These are phyloP conservation scores for Notiomystis cincta DNA, from an alignment of 2,113 vertebrate genomes.

Conservation along the genomic window DNA sequence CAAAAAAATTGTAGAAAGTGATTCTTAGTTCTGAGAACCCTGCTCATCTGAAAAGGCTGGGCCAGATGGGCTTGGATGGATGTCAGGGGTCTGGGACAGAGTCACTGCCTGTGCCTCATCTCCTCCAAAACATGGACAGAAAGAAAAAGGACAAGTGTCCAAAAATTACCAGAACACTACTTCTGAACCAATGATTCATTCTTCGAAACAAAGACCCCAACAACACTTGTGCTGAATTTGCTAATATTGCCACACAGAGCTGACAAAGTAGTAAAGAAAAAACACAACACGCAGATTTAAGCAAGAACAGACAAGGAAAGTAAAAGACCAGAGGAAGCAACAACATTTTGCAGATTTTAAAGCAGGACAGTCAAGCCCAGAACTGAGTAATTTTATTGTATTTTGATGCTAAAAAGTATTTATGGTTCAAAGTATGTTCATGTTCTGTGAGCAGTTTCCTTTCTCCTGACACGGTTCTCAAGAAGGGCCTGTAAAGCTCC, in stretches of 20 bases:
- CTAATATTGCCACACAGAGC: background rate
- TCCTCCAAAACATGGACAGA: background rate
- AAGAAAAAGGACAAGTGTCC: background rate
- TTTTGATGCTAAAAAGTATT: background rate
- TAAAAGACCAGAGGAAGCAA: background rate
- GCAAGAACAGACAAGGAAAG: background rate
- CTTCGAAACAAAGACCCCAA: fast-evolving
- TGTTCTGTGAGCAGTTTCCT: background rate
- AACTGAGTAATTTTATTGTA: background rate
- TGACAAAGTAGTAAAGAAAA: background rate
- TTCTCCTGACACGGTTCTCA: background rate
- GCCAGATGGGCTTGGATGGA: background rate
- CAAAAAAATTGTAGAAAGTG: background rate
- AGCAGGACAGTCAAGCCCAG: background rate
- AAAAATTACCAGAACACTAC: background rate
- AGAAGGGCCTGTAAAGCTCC: background rate
- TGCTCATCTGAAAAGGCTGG: background rate
- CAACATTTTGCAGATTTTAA: background rate
- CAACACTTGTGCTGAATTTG: background rate
- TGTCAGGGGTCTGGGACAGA: background rate
- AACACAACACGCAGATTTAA: background rate
- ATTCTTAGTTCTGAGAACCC: background rate
- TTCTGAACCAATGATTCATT: background rate
- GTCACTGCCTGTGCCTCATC: background rate
- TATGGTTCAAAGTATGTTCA: background rate